Base-by-base conservation (phyloP, 2,888 invertebrate species). In the Cristatella mucedo region DNA sequence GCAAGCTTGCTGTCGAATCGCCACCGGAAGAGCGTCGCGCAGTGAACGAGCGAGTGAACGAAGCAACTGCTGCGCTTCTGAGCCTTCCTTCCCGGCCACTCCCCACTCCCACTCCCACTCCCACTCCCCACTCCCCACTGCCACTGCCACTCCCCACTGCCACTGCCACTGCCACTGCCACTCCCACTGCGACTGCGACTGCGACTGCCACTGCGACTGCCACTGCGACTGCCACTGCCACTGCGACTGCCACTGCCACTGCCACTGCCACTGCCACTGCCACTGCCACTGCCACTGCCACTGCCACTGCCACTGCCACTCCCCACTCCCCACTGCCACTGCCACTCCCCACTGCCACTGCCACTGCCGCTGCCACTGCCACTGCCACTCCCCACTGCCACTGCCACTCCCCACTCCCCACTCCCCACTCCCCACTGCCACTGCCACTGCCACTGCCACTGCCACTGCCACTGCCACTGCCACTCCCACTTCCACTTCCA, bases 161-260 rank as follows among this genome's bases (percentile, higher is more conserved):
- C 26, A 26, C 26, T 26, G 26, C 26, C 26, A 26, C 26, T 26
- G 26, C 26, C 26, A 26, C 26, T 26, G 26, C 26, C 26, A 26
- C 26, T 26, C 7, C 26, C 26, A 26, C 26, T 26, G 26, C 26
- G 7, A 26, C 26, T 26, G 26, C 26, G 7, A 26, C 26, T 26
- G 26, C 26, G 7, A 26, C 26, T 26, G 26, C 26, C 26, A 26
- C 26, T 26, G 26, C 26, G 7, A 26, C 26, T 26, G 26, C 26
- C 26, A 26, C 26, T 26, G 26, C 26, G 7, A 26, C 26, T 26
- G 26, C 26, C 26, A 26, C 26, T 26, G 26, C 26, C 26, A 26
- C 26, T 26, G 26, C 26, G 7, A 26, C 26, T 26, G 26, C 26
- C 26, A 26, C 26, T 26, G 26, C 26, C 26, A 26, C 26, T 26